Conservation (phyloP, 2,888 invertebrate genomes). For the Nebria salina region DNA sequence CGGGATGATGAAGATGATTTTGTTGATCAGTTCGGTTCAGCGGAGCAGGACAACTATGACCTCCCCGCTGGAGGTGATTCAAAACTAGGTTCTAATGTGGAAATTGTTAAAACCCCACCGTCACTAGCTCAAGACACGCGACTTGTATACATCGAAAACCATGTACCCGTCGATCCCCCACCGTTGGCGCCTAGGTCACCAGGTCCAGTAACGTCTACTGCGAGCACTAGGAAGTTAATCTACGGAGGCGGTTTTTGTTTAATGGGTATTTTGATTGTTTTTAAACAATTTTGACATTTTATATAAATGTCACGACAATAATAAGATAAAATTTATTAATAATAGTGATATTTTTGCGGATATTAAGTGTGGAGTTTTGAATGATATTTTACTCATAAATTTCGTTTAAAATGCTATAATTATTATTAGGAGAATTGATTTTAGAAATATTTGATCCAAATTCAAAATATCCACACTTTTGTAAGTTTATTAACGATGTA, state of each 20-base stretch:
- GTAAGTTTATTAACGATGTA: slow-evolving; percentile 3
- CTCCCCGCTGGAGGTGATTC: slow-evolving; percentile 53
- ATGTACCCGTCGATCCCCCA: slow-evolving; percentile 53
- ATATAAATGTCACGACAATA: slow-evolving; percentile 10
- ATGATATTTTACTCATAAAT: background rate
- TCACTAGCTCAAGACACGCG: slow-evolving; percentile 43
- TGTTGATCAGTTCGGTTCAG: slow-evolving; percentile 76
- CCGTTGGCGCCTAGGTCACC: slow-evolving; percentile 48
- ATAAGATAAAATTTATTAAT: background rate
- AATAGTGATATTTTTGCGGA: slow-evolving; percentile 5
- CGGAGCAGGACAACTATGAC: slow-evolving; percentile 71
- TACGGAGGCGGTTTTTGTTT: background rate
- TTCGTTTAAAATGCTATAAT: too few species aligned
- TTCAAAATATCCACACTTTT: background rate
- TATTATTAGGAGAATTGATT: too few species aligned
- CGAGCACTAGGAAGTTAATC: background rate
- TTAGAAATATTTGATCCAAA: too few species aligned
- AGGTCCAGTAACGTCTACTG: background rate
- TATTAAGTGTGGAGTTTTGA: background rate
- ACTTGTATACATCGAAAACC: slow-evolving; percentile 52
- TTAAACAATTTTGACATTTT: background rate
- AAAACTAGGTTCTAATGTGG: slow-evolving; percentile 46
- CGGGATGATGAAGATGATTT: slow-evolving; percentile 64
- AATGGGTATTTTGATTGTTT: background rate
- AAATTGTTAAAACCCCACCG: slow-evolving; percentile 5